Conservation (phyloP, 2,888 invertebrate species). For the Barypeithes pellucidus region DNA sequence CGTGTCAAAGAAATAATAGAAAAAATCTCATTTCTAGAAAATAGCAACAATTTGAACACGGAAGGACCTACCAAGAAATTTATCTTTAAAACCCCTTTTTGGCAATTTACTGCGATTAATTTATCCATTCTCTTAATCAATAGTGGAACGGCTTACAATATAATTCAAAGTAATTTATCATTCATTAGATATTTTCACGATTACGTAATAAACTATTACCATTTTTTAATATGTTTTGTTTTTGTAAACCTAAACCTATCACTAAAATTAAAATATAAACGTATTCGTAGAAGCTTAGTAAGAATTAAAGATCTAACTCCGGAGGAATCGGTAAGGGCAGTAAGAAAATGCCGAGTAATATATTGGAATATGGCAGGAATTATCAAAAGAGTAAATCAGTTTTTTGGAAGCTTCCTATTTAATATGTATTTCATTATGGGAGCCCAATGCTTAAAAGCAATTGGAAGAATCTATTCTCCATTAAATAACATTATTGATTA, state of each 20-base stretch:
- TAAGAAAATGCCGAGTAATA: slow-evolving; percentile 18
- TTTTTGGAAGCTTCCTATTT: slow-evolving; percentile 18
- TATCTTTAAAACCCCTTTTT: too few relatives aligned
- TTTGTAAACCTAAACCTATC: slow-evolving; percentile 16
- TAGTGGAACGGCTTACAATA: too few relatives aligned
- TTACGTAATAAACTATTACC: background rate
- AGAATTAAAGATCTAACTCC: background rate
- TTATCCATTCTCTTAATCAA: too few relatives aligned
- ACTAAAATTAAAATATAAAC: slow-evolving; percentile 11
- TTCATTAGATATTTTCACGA: too few relatives aligned
- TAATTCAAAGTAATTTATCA: too few relatives aligned
- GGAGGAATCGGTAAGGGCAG: background rate
- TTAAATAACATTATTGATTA: background rate
- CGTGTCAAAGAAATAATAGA: too few relatives aligned
- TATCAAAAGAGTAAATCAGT: background rate
- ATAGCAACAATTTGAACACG: too few relatives aligned
- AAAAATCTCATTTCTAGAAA: too few relatives aligned
- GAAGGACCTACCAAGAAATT: too few relatives aligned
- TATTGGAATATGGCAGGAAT: background rate
- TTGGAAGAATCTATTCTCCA: slow-evolving; percentile 13
- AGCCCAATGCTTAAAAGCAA: slow-evolving; percentile 1
- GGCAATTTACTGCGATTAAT: too few relatives aligned
- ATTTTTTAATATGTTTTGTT: slow-evolving; percentile 1
- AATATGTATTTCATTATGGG: background rate
- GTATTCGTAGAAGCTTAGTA: background rate